Evolutionary conservation across 92 coral and sea anemone genomes (phyloP), one percentile per base, ranked within the genome.

Genomic region (Nematostella vectensis): DNA sequence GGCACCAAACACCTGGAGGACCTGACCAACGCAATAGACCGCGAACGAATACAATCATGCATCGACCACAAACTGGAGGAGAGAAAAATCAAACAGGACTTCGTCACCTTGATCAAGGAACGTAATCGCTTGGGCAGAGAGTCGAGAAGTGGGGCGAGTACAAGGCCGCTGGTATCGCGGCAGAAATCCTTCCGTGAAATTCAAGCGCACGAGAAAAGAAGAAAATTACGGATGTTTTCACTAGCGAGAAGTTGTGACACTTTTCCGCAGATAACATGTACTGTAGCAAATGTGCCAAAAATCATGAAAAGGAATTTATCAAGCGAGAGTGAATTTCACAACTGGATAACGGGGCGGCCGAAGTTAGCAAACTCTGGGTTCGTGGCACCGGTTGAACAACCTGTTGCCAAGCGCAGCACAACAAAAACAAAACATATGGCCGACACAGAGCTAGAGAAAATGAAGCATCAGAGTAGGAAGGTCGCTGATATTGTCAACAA

Each of bases 291-390:
- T 52, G 59, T 81, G 2, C 88, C 88, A 0, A 57, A 48, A 58
- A 81, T 81, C 12, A 70, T 81, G 78, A 70, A 73, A 47, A 65
- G 88, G 15, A 69, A 74, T 22, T 51, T 81, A 23, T 81, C 88
- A n/a, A 76, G 29, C 31, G 71, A 81, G 48, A 74, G 82, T 11
- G 79, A 81, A 54, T 76, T 55, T 25, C 78, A 81, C 42, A 76
- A 81, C 61, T 81, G 88, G 88, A 38, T 76, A 2, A 55, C 68
- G 21, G 88, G 88, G 11, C 51, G 70, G 11, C 88, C 88, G 16
- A 70, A 38, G 22, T 51, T 65, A 4, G 76, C 48, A 22, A 62
- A 60, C 36, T 16, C 76, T 4, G 16, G 55, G 15, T 27, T 45
- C 22, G 21, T 55, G 26, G 25, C 63, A 11, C 27, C 48, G 22